These are phyloP conservation scores for Propithecus perrieri DNA, from an alignment of 2,797 vertebrate genomes.

Conservation along the genomic window DNA sequence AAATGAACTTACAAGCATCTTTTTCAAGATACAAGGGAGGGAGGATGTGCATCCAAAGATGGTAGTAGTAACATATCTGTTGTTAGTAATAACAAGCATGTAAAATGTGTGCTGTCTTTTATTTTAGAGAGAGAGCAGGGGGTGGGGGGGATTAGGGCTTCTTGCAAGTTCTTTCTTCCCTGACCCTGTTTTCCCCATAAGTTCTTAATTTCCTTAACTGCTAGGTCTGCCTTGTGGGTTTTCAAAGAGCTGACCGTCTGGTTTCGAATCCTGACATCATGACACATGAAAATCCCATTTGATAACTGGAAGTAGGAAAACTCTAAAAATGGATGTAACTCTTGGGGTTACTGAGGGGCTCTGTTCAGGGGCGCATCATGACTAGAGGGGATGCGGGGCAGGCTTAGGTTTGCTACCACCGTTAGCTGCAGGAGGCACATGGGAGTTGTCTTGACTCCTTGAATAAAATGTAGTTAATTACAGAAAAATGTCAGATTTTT, in stretches of 20 bases:
- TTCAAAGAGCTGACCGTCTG: not conserved
- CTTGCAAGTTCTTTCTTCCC: not conserved
- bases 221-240: not conserved
- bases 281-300: not conserved
- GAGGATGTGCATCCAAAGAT: not conserved
- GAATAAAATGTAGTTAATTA: slow-evolving; percentile 62
- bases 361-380: not conserved
- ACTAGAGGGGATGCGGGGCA: not conserved
- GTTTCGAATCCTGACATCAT: not conserved
- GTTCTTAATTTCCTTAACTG: not conserved
- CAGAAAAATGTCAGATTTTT: slow-evolving; percentile 47
- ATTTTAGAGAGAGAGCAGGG: not conserved
- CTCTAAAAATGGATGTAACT: not conserved
- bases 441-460: not conserved
- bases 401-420: not conserved
- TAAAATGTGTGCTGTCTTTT: not conserved
- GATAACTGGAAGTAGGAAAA: not conserved
- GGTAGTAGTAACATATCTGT: not conserved
- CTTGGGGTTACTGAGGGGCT: not conserved
- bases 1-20: not conserved
- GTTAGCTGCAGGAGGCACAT: not conserved
- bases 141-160: not conserved
- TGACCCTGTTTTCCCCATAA: not conserved
- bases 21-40: slow-evolving; percentile 28
- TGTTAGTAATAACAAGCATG: not conserved